Evolutionary conservation across 2,113 vertebrate species (phyloP).

Genomic region (Bubalus kerabau): DNA sequence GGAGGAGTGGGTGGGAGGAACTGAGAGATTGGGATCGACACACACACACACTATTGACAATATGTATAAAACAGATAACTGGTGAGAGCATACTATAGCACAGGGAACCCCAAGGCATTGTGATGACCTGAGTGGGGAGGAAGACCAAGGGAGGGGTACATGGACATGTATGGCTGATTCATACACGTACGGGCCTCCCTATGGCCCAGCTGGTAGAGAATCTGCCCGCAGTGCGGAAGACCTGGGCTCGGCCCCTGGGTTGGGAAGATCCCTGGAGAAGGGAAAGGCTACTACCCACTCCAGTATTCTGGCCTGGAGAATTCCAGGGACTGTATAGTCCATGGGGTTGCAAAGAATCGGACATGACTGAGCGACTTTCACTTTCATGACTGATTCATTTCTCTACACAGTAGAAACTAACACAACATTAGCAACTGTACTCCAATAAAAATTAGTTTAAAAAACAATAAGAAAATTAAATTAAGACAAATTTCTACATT

Average conservation of each 20-base stretch:
- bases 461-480: not conserved
- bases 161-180: too few species aligned
- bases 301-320: not conserved
- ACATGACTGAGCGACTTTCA: not conserved
- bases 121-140: too few species aligned
- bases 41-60: not conserved
- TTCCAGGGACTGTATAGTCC: not conserved
- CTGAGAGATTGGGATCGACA: not conserved
- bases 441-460: not conserved
- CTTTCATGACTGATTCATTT: not conserved
- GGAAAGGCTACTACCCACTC: not conserved
- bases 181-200: too few species aligned
- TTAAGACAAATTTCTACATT: not conserved
- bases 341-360: not conserved
- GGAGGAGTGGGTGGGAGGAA: not conserved
- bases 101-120: too few species aligned
- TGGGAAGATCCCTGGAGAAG: not conserved
- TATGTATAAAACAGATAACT: too few species aligned
- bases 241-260: not conserved
- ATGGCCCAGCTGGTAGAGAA: not conserved
- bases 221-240: accelerated
- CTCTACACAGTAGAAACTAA: not conserved
- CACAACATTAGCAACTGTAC: not conserved
- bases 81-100: too few species aligned
- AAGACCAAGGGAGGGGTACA: too few species aligned